A percentile compares a stretch with the other conserved stretches of the same genome.
These are phyloP conservation scores for Riptortus pedestris DNA, from an alignment of 1,140 invertebrate genomes.

Conservation along the genomic window DNA sequence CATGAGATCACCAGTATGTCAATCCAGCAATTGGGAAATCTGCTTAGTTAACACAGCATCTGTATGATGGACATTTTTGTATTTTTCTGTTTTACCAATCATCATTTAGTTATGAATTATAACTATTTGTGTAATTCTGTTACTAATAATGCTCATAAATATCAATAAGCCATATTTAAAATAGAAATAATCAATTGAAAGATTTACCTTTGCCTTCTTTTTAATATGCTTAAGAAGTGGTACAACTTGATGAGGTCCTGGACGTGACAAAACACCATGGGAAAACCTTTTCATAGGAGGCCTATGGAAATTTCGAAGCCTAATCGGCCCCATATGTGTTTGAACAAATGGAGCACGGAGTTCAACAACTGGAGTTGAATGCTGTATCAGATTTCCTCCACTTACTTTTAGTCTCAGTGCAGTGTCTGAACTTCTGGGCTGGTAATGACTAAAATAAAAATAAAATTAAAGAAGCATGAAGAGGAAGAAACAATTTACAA, in stretches of 20 bases:
- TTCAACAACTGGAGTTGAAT: conserved; percentile 95
- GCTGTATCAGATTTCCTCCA: conserved; percentile 80
- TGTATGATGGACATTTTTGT: too few relatives aligned
- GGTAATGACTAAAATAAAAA: conserved; percentile 67
- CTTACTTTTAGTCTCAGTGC: conserved; percentile 67
- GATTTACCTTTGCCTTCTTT: conserved; percentile 70
- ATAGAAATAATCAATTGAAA: background rate
- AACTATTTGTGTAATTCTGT: too few relatives aligned
- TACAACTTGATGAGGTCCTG: conserved; percentile 60
- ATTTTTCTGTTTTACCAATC: too few relatives aligned
- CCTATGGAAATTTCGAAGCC: conserved; percentile 87
- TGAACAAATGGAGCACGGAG: conserved; percentile 88
- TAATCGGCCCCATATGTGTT: conserved; percentile 73
- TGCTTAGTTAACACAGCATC: too few relatives aligned
- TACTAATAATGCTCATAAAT: too few relatives aligned
- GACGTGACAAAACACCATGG: conserved; percentile 61
- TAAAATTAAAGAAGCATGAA: background rate
- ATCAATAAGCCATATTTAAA: too few relatives aligned
- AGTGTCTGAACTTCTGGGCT: conserved; percentile 71
- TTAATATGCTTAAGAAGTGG: conserved; percentile 84
- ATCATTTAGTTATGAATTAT: too few relatives aligned
- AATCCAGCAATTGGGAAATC: too few relatives aligned
- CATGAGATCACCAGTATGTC: too few relatives aligned
- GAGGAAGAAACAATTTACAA: background rate
- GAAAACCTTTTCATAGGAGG: conserved; percentile 79